phyloP scores from a whole-genome alignment of 1,140 invertebrate genomes.

The Papilio helenus region DNA sequence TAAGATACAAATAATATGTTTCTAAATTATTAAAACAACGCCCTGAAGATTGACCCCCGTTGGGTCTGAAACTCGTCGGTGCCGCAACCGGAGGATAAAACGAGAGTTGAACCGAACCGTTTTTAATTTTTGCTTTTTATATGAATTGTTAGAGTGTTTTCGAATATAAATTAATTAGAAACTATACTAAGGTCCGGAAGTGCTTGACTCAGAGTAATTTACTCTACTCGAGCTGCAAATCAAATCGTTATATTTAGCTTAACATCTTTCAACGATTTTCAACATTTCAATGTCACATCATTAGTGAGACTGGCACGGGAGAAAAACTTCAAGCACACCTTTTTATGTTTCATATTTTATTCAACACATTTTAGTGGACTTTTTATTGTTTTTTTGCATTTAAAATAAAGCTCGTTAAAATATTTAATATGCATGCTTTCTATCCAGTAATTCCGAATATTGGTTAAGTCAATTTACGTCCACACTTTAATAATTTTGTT shows the following conservation, averaged over 20 bases:
- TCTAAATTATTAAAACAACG: no score
- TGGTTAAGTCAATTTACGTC: not conserved
- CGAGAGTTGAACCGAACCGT: no score
- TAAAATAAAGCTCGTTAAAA: not conserved
- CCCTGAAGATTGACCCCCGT: no score
- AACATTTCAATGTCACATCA: conserved; percentile 35
- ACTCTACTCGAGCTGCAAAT: conserved; percentile 9
- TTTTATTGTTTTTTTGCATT: not conserved
- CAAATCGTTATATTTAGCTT: conserved; percentile 33
- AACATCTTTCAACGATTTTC: conserved; percentile 31
- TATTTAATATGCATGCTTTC: not conserved
- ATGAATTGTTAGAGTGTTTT: not conserved
- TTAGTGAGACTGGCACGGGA: conserved; percentile 17
- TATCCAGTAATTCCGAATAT: not conserved
- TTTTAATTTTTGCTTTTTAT: no score
- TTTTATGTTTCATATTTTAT: conserved; percentile 6
- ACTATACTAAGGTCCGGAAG: not conserved
- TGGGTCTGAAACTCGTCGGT: no score
- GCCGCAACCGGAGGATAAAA: no score
- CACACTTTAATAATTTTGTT: not conserved
- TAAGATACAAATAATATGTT: not conserved
- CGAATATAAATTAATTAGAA: conserved; percentile 28
- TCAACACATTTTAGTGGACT: not conserved
- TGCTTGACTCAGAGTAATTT: not conserved
- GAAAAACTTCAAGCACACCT: conserved; percentile 6